Conservation (phyloP, 2,113 vertebrate genomes). For the Podarcis raffonei region DNA sequence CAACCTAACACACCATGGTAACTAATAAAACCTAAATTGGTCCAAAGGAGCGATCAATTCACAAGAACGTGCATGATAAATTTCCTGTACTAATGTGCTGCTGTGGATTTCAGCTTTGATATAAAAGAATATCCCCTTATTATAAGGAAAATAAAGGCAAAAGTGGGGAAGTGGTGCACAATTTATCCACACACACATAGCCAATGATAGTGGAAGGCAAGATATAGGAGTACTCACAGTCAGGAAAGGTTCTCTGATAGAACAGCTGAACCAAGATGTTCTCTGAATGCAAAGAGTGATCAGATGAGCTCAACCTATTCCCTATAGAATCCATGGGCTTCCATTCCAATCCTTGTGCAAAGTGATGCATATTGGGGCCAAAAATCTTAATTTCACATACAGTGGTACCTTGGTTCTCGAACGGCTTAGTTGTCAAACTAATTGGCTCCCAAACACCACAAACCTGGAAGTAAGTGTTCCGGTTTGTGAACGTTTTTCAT, state of each 20-base stretch:
- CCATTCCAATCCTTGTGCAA: too few relatives aligned
- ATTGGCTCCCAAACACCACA: too few relatives aligned
- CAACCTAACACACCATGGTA: not conserved
- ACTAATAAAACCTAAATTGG: constrained; percentile 12
- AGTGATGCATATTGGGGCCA: too few relatives aligned
- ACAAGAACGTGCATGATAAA: not conserved
- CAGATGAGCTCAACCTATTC: not conserved
- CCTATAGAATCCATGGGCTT: constrained; percentile 22
- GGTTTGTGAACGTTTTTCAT: too few relatives aligned
- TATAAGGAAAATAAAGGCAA: not conserved
- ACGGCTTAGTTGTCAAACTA: too few relatives aligned
- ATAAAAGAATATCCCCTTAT: not conserved
- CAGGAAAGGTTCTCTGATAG: not conserved
- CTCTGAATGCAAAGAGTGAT: not conserved
- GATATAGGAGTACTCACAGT: not conserved
- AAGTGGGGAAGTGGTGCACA: not conserved
- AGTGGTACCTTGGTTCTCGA: too few relatives aligned
- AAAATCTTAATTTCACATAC: too few relatives aligned
- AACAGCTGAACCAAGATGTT: not conserved
- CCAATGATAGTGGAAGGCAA: not conserved
- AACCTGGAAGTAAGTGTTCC: too few relatives aligned
- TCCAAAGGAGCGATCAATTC: not conserved
- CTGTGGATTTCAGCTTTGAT: not conserved
- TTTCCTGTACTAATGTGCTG: not conserved
- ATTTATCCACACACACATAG: not conserved